Evolutionary conservation across 2,113 vertebrate species (phyloP).

Genomic region (Chloropsis cyanopogon): DNA sequence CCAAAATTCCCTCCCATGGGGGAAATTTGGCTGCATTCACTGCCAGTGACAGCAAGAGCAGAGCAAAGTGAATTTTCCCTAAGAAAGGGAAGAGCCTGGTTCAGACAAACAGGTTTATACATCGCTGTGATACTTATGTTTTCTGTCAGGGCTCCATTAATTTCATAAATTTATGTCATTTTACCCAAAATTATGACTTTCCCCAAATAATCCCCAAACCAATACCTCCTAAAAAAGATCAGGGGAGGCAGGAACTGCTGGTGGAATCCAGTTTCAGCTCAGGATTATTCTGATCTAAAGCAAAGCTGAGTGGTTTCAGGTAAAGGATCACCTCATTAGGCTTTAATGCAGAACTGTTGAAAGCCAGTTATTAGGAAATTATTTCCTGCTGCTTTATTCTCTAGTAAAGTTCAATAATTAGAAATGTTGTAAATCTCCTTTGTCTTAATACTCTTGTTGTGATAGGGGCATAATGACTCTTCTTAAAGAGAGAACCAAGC

Average conservation of each 20-base stretch:
- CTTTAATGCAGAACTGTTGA: slow-evolving; percentile 51
- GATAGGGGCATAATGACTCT: background rate
- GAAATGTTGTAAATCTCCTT: slow-evolving; percentile 67
- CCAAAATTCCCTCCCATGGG: background rate
- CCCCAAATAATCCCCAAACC: background rate
- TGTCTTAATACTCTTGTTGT: slow-evolving; percentile 13
- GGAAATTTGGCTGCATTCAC: background rate
- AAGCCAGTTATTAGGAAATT: slow-evolving; percentile 59
- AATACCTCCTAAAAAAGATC: background rate
- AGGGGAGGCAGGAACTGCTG: background rate
- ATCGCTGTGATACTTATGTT: no score
- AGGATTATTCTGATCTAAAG: background rate
- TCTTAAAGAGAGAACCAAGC: background rate
- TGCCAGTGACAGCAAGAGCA: background rate
- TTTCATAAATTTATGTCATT: background rate
- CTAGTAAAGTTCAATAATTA: slow-evolving; percentile 61
- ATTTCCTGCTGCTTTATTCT: slow-evolving; percentile 70
- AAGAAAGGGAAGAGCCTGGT: background rate
- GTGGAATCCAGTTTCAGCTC: background rate
- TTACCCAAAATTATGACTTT: background rate
- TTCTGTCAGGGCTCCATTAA: background rate
- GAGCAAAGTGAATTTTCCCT: background rate
- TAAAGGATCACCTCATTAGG: slow-evolving; percentile 63
- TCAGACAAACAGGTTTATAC: background rate
- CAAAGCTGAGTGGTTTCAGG: slow-evolving; percentile 48